Evolutionary conservation across 1,140 invertebrate species (phyloP), one percentile per base, ranked within the genome.

Genomic region (Kradibia gibbosae): DNA sequence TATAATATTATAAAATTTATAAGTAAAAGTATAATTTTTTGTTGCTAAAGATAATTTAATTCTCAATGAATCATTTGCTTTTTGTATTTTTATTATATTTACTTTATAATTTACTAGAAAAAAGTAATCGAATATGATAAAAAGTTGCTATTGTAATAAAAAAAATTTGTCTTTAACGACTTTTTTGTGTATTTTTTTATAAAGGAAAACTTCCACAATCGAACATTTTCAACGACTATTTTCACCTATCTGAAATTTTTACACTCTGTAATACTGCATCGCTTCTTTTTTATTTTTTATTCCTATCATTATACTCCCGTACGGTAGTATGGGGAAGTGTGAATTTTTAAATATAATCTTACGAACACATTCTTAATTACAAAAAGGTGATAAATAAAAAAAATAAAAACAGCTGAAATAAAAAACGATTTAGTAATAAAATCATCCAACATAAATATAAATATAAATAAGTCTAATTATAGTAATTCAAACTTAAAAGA

Each of bases 261-360:
- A n/a, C n/a, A 8, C 17, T 67, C 20, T 34, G n/a, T 67, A 67
- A 67, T 67, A 67, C 62, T 67, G 62, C 39, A 39, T 39, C 34
- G 20, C 22, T 39, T 28, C 25, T 28, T 60, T 60, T 28, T 7
- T n/a, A 28, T 8, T 28, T 28, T 31, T 60, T 60, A 28, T 11
- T 60, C 31, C 31, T 31, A 2, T 3, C 11, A 60, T 60, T 60
- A 28, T 10, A 31, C 25, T 60, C 11, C 15, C n/a, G 13, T 60
- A 11, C 11, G 10, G 13, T 60, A 60, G 45, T 48, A 48, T 48
- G 15, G 7, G 45, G 7, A 48, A 8, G n/a, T n/a, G n/a, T n/a
- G n/a, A n/a, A n/a, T n/a, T n/a, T n/a, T n/a, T n/a, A n/a, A n/a
- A n/a, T 39, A n/a, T 1, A 20, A 67, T 17, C n/a, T 39, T n/a